Evolutionary conservation across 2,888 invertebrate species (phyloP).

Genomic region (Cheilosia variabilis): DNA sequence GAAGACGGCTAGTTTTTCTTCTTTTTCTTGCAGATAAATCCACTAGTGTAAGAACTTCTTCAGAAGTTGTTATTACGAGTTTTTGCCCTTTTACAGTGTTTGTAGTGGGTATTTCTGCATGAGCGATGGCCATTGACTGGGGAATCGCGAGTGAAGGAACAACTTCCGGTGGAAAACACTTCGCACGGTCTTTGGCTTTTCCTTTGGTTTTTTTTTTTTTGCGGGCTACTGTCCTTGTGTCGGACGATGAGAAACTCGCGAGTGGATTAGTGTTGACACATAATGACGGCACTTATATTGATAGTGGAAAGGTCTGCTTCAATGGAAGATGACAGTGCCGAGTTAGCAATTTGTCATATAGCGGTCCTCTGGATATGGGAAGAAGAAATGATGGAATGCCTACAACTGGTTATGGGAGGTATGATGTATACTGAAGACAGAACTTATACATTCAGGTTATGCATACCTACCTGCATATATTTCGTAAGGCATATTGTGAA

Average conservation of each 20-base stretch:
- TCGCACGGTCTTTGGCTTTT: slow-evolving; percentile 64
- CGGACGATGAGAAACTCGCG: slow-evolving; percentile 10
- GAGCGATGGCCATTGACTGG: slow-evolving; percentile 21
- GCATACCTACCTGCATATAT: too few relatives aligned
- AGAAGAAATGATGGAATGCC: slow-evolving; percentile 53
- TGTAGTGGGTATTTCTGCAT: slow-evolving; percentile 13
- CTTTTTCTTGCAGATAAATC: too few relatives aligned
- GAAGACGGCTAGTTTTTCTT: too few relatives aligned
- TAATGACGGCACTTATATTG: slow-evolving; percentile 66
- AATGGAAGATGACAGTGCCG: slow-evolving; percentile 51
- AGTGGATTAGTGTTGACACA: slow-evolving; percentile 62
- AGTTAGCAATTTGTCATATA: slow-evolving; percentile 61
- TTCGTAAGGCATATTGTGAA: slow-evolving; percentile 34
- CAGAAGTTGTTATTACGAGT: slow-evolving; percentile 59
- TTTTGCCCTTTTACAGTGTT: slow-evolving; percentile 48
- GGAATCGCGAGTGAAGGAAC: slow-evolving; percentile 52
- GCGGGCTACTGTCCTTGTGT: slow-evolving; percentile 16
- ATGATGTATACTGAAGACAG: slow-evolving; percentile 1
- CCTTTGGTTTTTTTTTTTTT: slow-evolving; percentile 18
- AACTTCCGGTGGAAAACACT: slow-evolving; percentile 69
- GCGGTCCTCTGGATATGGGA: slow-evolving; percentile 58
- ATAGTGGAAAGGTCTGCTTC: slow-evolving; percentile 50
- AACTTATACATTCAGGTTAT: neutral
- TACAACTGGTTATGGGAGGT: slow-evolving; percentile 28
- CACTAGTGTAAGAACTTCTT: slow-evolving; percentile 62